Percentiles rank a stretch among this genome's conserved stretches.
Conservation (phyloP, 2,113 vertebrate species). For the Bubo bubo region DNA sequence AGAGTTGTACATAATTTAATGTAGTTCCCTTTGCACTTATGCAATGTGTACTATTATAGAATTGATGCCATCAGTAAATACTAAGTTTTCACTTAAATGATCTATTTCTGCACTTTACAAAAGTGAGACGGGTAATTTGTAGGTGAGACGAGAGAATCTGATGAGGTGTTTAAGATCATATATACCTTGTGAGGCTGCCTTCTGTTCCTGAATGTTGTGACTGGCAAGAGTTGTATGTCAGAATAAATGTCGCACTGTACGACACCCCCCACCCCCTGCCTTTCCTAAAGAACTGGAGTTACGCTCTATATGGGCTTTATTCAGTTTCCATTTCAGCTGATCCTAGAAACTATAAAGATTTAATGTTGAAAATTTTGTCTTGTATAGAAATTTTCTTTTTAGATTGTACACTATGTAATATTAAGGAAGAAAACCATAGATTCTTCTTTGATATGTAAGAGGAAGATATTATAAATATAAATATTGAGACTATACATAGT, state of each 20-base stretch:
- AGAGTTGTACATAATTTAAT: not conserved
- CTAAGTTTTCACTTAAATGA: not conserved
- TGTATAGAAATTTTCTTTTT: not conserved
- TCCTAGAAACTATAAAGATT: not conserved
- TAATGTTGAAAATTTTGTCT: not conserved
- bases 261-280: accelerated
- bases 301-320: not conserved
- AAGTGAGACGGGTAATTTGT: not conserved
- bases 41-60: not conserved
- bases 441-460: not conserved
- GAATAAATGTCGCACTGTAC: not conserved
- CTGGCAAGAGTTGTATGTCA: not conserved
- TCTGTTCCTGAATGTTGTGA: not conserved
- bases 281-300: not conserved
- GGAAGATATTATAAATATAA: not conserved
- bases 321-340: not conserved
- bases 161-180: not conserved
- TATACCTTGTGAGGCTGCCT: not conserved
- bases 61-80: not conserved
- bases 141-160: not conserved
- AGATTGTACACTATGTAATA: not conserved
- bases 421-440: not conserved
- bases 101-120: not conserved
- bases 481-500: not conserved
- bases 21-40: not conserved